phyloP scores from a whole-genome alignment of 2,113 vertebrate species.

The Ornithorhynchus anatinus region DNA sequence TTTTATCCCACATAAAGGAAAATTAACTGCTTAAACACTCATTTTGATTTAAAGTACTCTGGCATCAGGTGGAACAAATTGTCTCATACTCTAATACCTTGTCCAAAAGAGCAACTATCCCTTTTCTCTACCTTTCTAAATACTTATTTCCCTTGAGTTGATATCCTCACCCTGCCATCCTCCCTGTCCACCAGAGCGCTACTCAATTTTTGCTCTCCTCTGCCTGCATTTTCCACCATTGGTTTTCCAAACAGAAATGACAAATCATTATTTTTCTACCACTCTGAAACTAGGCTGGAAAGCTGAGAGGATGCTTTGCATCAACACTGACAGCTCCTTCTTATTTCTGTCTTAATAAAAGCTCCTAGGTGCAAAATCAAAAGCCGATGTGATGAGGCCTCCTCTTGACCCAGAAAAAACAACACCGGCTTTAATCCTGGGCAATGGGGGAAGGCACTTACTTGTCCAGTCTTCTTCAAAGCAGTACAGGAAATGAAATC shows the following conservation, averaged over 20 bases:
- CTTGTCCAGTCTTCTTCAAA: conserved; percentile 97
- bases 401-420: accelerated
- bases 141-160: accelerated
- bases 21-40: too few species aligned
- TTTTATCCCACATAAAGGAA: too few species aligned
- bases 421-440: neutral
- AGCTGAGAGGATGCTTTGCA: neutral
- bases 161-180: neutral
- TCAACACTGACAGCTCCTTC: neutral
- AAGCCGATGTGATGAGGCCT: neutral
- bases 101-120: neutral
- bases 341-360: neutral
- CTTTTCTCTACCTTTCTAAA: neutral
- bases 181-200: too few species aligned
- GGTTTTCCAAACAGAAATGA: neutral
- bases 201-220: neutral
- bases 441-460: conserved; percentile 64
- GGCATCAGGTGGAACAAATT: neutral
- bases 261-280: neutral
- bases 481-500: conserved; percentile 94
- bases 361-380: too few species aligned
- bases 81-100: neutral
- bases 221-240: neutral
- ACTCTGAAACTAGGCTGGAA: neutral
- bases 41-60: too few species aligned